A percentile compares a stretch with the other conserved stretches of the same genome.
Conservation (phyloP, 2,888 invertebrate genomes). For the Dasypogon diadema region DNA sequence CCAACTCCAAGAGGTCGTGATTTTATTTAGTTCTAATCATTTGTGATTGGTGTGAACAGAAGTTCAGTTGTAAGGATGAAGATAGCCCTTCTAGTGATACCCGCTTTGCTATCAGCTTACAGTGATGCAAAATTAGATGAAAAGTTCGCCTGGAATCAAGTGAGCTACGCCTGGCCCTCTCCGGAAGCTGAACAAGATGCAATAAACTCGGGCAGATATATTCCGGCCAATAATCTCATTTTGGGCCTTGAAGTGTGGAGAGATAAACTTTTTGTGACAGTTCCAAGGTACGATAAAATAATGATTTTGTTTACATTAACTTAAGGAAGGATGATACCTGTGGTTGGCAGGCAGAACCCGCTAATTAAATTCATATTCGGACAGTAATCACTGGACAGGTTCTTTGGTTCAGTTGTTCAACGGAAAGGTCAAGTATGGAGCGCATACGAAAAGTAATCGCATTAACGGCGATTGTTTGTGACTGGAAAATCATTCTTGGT, state of each 20-base stretch:
- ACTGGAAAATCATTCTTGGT: no score
- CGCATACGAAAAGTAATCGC: no score
- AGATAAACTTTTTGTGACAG: conserved; percentile 77
- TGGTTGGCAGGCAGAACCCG: no score
- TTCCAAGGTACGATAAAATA: conserved; percentile 71
- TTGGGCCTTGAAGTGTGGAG: conserved; percentile 79
- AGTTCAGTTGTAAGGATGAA: not conserved
- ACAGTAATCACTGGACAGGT: conserved; percentile 14
- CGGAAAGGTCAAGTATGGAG: not conserved
- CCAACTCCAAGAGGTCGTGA: not conserved
- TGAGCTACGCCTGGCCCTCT: conserved; percentile 77
- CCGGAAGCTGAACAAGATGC: conserved; percentile 73
- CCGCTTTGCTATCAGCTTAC: not conserved
- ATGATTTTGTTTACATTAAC: not conserved
- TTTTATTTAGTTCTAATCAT: not conserved
- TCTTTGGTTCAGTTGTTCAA: conserved; percentile 1
- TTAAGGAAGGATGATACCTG: no score
- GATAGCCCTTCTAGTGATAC: not conserved
- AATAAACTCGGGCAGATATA: conserved; percentile 73
- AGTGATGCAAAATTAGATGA: conserved; percentile 71
- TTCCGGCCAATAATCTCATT: conserved; percentile 77
- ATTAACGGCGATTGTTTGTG: no score
- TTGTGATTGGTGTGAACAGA: not conserved
- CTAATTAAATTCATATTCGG: no score
- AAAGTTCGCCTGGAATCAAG: conserved; percentile 78